phyloP scores from a whole-genome alignment of 2,888 invertebrate genomes.

The Anaspis maculata region DNA sequence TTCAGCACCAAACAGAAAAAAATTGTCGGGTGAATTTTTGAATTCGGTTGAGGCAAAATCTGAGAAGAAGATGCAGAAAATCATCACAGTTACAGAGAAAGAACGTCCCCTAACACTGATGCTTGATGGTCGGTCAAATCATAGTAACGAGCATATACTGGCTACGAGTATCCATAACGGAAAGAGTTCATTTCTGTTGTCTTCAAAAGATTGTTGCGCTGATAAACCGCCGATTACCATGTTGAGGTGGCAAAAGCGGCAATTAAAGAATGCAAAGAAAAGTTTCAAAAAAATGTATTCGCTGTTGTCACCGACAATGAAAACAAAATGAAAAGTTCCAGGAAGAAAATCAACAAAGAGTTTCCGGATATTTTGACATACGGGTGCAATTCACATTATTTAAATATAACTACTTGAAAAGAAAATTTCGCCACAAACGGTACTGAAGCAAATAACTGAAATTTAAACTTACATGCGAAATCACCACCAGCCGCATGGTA shows the following conservation, averaged over 20 bases:
- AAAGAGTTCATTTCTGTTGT: not conserved
- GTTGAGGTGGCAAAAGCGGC: not conserved
- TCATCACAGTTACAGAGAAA: not conserved
- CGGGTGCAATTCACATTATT: not conserved
- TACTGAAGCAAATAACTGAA: not conserved
- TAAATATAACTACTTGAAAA: not conserved
- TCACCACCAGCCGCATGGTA: not conserved
- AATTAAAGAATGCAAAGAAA: not conserved
- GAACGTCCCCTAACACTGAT: not conserved
- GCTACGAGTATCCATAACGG: not conserved
- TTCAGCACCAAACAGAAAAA: slow-evolving; percentile 1
- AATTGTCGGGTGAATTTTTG: not conserved
- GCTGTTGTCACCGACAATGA: not conserved
- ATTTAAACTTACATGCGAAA: not conserved
- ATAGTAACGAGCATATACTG: not conserved
- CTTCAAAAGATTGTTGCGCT: not conserved
- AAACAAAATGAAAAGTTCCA: not conserved
- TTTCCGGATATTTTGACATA: not conserved
- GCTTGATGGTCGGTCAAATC: slow-evolving; percentile 1
- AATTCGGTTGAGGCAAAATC: not conserved
- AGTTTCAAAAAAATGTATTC: not conserved
- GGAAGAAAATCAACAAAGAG: not conserved
- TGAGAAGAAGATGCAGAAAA: not conserved
- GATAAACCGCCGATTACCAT: not conserved
- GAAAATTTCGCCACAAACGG: not conserved